A percentile compares a stretch with the other conserved stretches of the same genome.
Conservation (phyloP, 64 coral and sea anemone genomes). For the Pachyseris speciosa region DNA sequence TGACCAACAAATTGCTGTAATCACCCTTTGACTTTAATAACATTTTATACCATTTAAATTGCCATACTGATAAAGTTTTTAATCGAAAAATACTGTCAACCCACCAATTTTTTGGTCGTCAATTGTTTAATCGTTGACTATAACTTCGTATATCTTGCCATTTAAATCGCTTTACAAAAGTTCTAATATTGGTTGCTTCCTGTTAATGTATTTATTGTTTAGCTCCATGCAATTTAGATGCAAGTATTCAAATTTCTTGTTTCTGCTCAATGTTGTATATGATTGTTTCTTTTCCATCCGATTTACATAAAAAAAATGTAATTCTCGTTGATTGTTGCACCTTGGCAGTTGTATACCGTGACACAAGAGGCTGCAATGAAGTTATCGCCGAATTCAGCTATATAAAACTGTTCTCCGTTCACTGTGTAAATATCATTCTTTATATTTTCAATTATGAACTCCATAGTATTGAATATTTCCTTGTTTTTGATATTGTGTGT, state of each 20-base stretch:
- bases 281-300: slow-evolving; percentile 48
- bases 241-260: slow-evolving; percentile 16
- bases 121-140: background rate
- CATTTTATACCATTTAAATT: no score
- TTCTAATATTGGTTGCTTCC: background rate
- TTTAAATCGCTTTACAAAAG: no score
- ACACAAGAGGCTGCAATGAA: slow-evolving; percentile 31
- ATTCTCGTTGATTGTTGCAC: background rate
- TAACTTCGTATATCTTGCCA: slow-evolving; percentile 40
- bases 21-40: no score
- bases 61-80: no score
- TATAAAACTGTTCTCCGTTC: background rate
- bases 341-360: slow-evolving; percentile 47
- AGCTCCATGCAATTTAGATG: background rate
- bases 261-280: background rate
- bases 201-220: slow-evolving; percentile 1
- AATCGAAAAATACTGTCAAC: no score
- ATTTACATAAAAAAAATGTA: slow-evolving; percentile 26
- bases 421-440: background rate
- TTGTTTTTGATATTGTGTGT: slow-evolving; percentile 38
- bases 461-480: slow-evolving; percentile 42
- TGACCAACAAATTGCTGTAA: no score
- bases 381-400: background rate
- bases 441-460: background rate
- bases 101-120: no score